Percentiles rank a stretch among this genome's conserved stretches.
These are phyloP conservation scores for Pimephales promelas DNA, from an alignment of 2,113 vertebrate species.

Conservation along the genomic window DNA sequence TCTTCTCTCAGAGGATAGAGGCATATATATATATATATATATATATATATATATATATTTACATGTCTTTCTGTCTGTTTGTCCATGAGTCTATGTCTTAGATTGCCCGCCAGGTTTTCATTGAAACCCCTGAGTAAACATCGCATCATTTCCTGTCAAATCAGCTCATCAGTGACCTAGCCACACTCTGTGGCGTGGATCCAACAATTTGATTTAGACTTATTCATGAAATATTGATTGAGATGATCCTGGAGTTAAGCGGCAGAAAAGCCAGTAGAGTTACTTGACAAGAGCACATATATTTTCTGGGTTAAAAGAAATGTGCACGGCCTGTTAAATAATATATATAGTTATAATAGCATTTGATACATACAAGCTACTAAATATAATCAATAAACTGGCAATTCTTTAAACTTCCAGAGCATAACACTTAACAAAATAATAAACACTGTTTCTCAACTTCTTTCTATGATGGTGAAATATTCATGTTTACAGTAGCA, in stretches of 20 bases:
- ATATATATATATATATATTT: too few relatives aligned
- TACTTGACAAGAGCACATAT: constrained; percentile 71
- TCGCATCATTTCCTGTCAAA: constrained; percentile 35
- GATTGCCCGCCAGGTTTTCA: background rate
- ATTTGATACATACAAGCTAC: background rate
- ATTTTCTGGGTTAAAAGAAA: constrained; percentile 71
- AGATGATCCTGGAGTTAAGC: constrained; percentile 73
- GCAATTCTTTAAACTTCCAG: background rate
- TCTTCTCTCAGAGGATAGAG: background rate
- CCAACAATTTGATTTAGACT: constrained; percentile 72
- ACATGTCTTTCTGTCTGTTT: background rate
- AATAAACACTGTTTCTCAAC: constrained; percentile 7
- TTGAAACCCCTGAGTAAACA: constrained; percentile 10
- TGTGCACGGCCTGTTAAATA: constrained; percentile 62
- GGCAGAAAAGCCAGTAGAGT: constrained; percentile 68
- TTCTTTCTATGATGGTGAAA: constrained; percentile 15
- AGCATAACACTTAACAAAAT: background rate
- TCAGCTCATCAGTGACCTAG: constrained; percentile 53
- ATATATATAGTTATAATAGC: background rate
- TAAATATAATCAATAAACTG: background rate
- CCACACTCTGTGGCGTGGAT: constrained; percentile 61
- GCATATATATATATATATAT: too few relatives aligned
- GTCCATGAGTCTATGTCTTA: constrained; percentile 16
- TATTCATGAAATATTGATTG: constrained; percentile 78
- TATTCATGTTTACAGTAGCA: constrained; percentile 10